Evolutionary conservation across 2,797 vertebrate genomes (phyloP), one percentile per base, ranked within the genome.

Genomic region (Sandelia bainsii): DNA sequence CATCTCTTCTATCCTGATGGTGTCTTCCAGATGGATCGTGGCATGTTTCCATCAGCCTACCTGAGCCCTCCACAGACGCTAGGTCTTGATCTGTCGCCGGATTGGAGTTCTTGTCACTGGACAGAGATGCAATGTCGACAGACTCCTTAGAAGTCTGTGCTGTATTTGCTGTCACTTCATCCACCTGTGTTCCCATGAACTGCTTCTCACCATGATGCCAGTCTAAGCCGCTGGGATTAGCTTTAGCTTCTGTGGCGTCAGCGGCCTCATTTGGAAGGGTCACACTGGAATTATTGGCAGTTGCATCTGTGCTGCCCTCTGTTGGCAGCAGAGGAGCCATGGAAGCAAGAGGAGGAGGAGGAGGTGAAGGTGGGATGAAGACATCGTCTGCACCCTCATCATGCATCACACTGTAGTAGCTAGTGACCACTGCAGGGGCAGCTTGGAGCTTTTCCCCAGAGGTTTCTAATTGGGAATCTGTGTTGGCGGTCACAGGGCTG

Each of bases 151-250:
- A 77, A 16, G 46, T 57, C 50, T 81, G 39, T 12, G 3, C 22
- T 42, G 62, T 50, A 48, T 37, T 72, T 54, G 17, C 53, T 60
- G 44, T 72, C 58, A 8, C 79, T 77, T 89, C 79, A 67, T 73
- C 76, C 75, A 20, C 63, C 72, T 59, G 76, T 79, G 69, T 54
- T 82, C 54, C 71, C 83, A 74, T 81, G 71, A 72, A 53, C 72
- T 77, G 84, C 75, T 62, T 80, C 83, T 91, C 86, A 42, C 69
- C 72, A 64, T 54, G 81, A 62, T 77, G 71, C 86, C 81, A 42
- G 63, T 84, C 80, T 92, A 92, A 93, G 83, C 89, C 64, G 62
- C 13, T 23, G 34, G 86, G 86, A 89, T 92, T 92, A 90, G 80
- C 77, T 60, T 84, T n/a, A 89, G 87, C 84, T 61, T 82, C 71